Percentiles rank a stretch among this genome's conserved stretches.
phyloP scores from a whole-genome alignment of 2,113 vertebrate species.

The Serinus canaria region DNA sequence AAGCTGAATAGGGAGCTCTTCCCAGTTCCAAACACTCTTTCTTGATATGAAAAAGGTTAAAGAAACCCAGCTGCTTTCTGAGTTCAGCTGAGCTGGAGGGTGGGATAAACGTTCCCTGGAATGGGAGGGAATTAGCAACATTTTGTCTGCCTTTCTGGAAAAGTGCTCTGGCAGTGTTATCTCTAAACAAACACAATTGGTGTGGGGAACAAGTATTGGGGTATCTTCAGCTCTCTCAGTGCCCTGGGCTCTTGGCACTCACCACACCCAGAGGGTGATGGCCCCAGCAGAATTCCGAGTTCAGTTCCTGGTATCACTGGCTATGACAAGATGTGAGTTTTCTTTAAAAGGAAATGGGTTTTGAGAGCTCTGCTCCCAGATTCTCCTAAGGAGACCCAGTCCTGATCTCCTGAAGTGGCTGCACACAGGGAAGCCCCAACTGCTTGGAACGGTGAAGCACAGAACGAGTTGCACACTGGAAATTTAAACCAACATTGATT shows the following conservation, averaged over 20 bases:
- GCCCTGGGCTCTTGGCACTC: fast-evolving
- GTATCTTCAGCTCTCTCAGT: not conserved
- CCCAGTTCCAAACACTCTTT: slow-evolving; percentile 4
- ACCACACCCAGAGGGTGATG: fast-evolving
- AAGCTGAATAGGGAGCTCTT: slow-evolving; percentile 16
- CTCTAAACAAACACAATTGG: not conserved
- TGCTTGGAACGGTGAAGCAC: fast-evolving
- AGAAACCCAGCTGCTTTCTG: slow-evolving; percentile 19
- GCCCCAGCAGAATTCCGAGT: not conserved
- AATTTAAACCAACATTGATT: slow-evolving; percentile 2
- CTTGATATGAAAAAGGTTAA: slow-evolving; percentile 31
- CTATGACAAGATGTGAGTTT: not conserved
- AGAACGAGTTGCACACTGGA: not conserved
- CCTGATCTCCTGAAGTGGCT: not conserved
- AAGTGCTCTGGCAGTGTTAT: not conserved
- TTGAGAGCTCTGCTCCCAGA: not conserved
- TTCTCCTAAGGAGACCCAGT: not conserved
- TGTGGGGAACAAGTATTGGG: not conserved
- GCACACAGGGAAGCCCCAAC: not conserved
- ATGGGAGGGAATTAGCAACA: not conserved
- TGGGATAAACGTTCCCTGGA: not conserved
- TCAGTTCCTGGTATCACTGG: not conserved
- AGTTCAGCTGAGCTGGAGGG: not conserved
- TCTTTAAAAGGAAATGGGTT: not conserved
- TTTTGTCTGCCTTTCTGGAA: not conserved